Percentiles rank a stretch among this genome's conserved stretches.
Conservation (phyloP, 1,140 invertebrate species). For the Eubasilissa regina region DNA sequence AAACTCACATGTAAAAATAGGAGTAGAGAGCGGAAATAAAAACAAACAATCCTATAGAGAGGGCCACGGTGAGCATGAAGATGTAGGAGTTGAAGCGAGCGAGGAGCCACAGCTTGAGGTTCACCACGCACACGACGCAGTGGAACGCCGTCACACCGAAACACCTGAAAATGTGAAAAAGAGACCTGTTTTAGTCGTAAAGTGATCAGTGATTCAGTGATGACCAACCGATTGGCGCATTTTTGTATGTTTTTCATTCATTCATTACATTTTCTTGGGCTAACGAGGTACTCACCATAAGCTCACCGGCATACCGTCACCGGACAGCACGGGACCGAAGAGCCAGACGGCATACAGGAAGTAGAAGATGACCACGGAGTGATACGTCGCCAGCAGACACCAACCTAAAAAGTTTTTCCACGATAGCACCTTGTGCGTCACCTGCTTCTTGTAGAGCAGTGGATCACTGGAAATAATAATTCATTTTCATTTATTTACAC, state of each 20-base stretch:
- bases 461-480: conserved; percentile 72
- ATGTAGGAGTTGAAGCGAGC: conserved; percentile 78
- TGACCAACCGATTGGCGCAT: too few species aligned
- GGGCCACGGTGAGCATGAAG: conserved; percentile 73
- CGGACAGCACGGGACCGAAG: conserved; percentile 65
- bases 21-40: conserved; percentile 75
- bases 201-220: too few species aligned
- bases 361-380: conserved; percentile 70
- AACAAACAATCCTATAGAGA: conserved; percentile 77
- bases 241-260: too few species aligned
- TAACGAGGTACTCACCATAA: conserved; percentile 63
- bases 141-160: conserved; percentile 73
- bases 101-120: conserved; percentile 77
- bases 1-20: conserved; percentile 74
- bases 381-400: conserved; percentile 74
- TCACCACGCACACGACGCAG: conserved; percentile 69
- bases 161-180: conserved; percentile 66
- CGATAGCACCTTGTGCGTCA: conserved; percentile 78
- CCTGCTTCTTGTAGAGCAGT: conserved; percentile 78
- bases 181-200: too few species aligned
- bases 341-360: conserved; percentile 66
- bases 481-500: conserved; percentile 20
- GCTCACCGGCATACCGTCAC: conserved; percentile 67
- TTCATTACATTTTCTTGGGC: too few species aligned
- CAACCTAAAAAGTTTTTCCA: conserved; percentile 78